Evolutionary conservation across 2,888 invertebrate genomes (phyloP), one percentile per base, ranked within the genome.

Genomic region (Clostera curtula): DNA sequence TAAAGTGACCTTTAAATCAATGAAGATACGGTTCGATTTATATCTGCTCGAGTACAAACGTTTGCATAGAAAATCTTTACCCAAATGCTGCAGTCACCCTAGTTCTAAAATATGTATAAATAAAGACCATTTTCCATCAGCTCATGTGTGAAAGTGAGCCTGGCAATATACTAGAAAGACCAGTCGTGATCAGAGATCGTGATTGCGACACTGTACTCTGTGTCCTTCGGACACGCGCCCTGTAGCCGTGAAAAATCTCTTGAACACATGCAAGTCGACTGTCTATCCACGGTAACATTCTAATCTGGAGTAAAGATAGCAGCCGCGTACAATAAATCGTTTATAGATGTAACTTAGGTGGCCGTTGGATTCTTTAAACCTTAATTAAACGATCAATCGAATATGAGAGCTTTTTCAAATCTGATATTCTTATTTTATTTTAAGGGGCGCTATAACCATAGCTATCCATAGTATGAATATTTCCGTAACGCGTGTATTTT

Each of bases 211-310:
- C 79, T 61, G 71, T 61, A 59, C 74, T 77, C 79, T 74, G 74
- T 80, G 79, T 74, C 79, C 83, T 82, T 82, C 82, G 79, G 63
- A 76, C 79, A 75, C 59, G 70, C 72, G 79, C 75, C 70, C 67
- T 63, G 70, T 62, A 77, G 74, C 82, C 76, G 82, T 83, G 83
- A 83, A 83, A 82, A 82, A 82, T 80, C 77, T 82, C 74, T 76
- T 68, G 70, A 74, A 80, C 83, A 79, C 73, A 71, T 83, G 82
- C 79, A 77, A 74, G 69, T 49, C 56, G 59, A 66, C 69, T 56
- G 65, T 65, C 67, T 62, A 56, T 47, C 49, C 58, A 51, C 56
- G 44, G 60, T 57, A 53, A 77, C 70, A 68, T 70, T 76, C 77
- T 79, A 79, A 79, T 80, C 71, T 66, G 35, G 18, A 29, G 66